Evolutionary conservation across 2,113 vertebrate species (phyloP), one percentile per base, ranked within the genome.

Genomic region (Mus pahari): DNA sequence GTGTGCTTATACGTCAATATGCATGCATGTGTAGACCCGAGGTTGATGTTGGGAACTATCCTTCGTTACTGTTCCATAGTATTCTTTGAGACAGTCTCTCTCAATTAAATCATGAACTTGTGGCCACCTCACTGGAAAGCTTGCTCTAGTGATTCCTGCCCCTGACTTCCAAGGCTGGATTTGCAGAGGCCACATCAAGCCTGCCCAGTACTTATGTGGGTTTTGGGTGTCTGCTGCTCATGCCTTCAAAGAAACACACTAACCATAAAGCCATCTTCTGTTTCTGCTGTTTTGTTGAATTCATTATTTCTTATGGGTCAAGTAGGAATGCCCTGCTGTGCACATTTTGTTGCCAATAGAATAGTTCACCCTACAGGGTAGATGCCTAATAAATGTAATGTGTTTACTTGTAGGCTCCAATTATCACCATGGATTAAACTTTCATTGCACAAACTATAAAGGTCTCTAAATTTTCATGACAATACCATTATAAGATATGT

Each of bases 341-440:
- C 24, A 16, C n/a, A 39, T 73, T 74, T 33, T 33, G 26, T 33
- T 2, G 26, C 55, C 2, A 16, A 62, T 66, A 31, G 5, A 11
- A 58, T 17, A 55, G 45, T 88, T 36, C 1, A 19, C 10, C 73
- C 6, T 82, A n/a, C 1, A 5, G 13, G 36, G 26, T 62, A 68
- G 19, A 71, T 83, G 26, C 31, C 68, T 50, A 31, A 31, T 82
- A 39, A 36, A 16, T 24, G 20, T 83, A 78, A 78, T 3, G 6
- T 50, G 88, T 42, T 97, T 90, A 84, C 55, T 66, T 75, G n/a
- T 1, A 90, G 78, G 26, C 10, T 86, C 82, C 64, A 66, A 53
- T 81, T 86, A 22, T 89, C 84, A 53, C 3, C 16, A 50, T 31
- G 62, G 33, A 66, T 77, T 60, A 87, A 93, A 50, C 7, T 53